Evolutionary conservation across 2,113 vertebrate genomes (phyloP), one percentile per base, ranked within the genome.

Genomic region (Pterocles burchelli): DNA sequence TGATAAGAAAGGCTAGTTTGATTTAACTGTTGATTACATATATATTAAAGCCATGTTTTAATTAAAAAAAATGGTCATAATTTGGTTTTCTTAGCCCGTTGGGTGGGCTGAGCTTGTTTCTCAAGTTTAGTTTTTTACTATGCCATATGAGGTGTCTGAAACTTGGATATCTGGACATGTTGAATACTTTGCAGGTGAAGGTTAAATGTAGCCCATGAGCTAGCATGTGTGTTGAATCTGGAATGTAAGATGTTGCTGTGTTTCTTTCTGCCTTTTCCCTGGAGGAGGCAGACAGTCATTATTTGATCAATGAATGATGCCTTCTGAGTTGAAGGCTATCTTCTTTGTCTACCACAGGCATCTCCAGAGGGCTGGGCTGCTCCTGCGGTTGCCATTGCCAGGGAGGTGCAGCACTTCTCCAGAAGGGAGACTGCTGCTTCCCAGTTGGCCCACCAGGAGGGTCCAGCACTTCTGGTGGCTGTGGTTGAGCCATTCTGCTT

Each of bases 361-460:
- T n/a, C 15, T 59, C n/a, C 31, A 36, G 76, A 59, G 26, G 22
- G 18, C 61, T 65, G 34, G 66, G 41, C 36, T 72, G 36, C 76
- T 68, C 19, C 43, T 80, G 62, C n/a, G 2, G 0, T n/a, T 54
- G 12, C 17, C 21, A 7, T 41, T 34, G 51, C 52, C 22, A n/a
- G 45, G 38, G n/a, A 63, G 52, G 41, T 45, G 24, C 74, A 34
- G 43, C 28, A 3, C 15, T 66, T 80, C 38, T 43, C 28, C 41
- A 14, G 7, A 41, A 28, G 31, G 20, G 15, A 72, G 41, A 21
- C 11, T 34, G 41, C 28, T 62, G 10, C 41, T 72, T 82, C 5
- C 25, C 0, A 0, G 24, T 17, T 34, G 76, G 13, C 14, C 13
- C 22, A 7, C 9, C 1, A 7, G 71, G 17, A 45, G n/a, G 11